Evolutionary conservation across 2,888 invertebrate genomes (phyloP), one percentile per base, ranked within the genome.

Genomic region (Busseola fusca): DNA sequence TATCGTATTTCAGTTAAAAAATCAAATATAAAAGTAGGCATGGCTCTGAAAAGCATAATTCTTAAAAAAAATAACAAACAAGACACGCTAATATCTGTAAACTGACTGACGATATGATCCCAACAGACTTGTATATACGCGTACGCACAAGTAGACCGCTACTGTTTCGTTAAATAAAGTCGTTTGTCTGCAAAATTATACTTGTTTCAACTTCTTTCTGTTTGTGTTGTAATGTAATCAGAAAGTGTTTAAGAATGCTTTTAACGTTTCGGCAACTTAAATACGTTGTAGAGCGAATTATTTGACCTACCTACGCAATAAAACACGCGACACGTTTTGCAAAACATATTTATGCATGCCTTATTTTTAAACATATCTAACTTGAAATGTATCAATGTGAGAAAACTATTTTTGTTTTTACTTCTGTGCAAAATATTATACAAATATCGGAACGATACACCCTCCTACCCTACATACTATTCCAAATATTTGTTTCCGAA

Each of bases 231-330:
- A 62, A 74, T 68, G 50, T 72, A 72, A 74, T 74, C 34, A 64
- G 45, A 72, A 72, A 72, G 66, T 69, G 63, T 74, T 69, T 56
- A 69, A 69, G 69, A 78, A 74, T 56, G 66, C 67, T 76, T 76
- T 68, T 72, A 67, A 63, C 56, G 59, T 75, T 67, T 63, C 54
- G 54, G 56, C 52, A 68, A 68, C 58, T 59, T 67, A 57, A 72
- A 80, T 66, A 64, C 16, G n/a, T 30, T 25, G 27, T 64, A 12
- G n/a, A 27, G 27, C 25, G 7, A 64, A 57, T 66, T 58, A 48
- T 54, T 63, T 62, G 14, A 63, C 14, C n/a, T n/a, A 57, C 16
- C 14, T 45, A 52, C 42, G 3, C n/a, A 21, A 54, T 48, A 40
- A 40, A 21, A 16, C 9, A 30, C 7, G 30, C 1, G 25, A 12